A percentile compares a stretch with the other conserved stretches of the same genome.
Conservation (phyloP, 2,888 invertebrate species). For the Harmothoe impar region DNA sequence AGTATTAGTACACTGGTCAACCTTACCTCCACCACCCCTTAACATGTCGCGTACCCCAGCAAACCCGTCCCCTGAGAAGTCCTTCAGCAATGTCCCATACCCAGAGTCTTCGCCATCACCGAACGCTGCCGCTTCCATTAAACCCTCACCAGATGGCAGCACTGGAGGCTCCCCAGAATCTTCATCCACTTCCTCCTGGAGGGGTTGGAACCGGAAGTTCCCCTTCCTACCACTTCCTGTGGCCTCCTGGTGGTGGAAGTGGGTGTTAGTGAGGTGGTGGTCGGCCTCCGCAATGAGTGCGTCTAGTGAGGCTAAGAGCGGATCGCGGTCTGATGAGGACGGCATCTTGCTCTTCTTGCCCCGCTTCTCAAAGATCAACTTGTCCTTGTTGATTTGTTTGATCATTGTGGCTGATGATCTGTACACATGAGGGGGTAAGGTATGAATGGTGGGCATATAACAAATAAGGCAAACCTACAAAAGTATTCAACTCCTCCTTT, state of each 20-base stretch:
- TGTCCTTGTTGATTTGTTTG: background rate
- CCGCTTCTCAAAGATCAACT: background rate
- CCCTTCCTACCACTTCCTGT: background rate
- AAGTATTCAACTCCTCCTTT: too few relatives aligned
- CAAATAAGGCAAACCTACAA: too few relatives aligned
- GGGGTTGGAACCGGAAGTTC: background rate
- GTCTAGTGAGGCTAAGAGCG: background rate
- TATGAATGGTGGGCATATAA: too few relatives aligned
- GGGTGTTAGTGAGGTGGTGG: background rate
- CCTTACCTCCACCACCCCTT: background rate
- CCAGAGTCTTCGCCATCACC: background rate
- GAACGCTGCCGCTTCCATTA: background rate
- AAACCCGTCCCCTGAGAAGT: background rate
- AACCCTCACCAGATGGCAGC: background rate
- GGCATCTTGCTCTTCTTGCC: background rate
- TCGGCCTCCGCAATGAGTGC: conserved; percentile 27
- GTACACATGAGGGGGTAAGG: too few relatives aligned
- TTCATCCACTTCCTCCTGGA: background rate
- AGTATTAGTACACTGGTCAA: background rate
- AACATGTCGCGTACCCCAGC: background rate
- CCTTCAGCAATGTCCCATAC: background rate
- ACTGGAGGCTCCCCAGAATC: background rate
- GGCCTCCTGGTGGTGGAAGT: background rate
- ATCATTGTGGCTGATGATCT: background rate
- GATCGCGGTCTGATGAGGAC: background rate